These are phyloP conservation scores for Bubo blakistoni DNA, from an alignment of 2,113 vertebrate species.

Conservation along the genomic window DNA sequence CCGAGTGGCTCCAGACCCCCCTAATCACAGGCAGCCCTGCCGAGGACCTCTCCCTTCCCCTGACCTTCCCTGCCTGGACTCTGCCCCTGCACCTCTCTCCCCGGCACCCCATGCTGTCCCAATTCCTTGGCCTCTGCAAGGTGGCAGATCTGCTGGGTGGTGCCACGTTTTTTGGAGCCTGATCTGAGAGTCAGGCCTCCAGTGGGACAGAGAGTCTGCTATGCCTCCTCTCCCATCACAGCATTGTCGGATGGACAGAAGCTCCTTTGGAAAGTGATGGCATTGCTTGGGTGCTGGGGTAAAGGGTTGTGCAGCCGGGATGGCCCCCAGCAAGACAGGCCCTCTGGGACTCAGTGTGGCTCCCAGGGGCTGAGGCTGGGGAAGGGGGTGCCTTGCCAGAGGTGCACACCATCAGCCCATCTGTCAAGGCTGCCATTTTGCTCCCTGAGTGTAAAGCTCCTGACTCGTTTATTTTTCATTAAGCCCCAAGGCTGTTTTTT, in stretches of 20 bases:
- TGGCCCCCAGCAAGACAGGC: neutral
- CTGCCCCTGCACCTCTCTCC: neutral
- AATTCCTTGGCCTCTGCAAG: neutral
- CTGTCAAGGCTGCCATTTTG: neutral
- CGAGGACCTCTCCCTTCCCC: neutral
- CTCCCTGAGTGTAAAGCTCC: neutral
- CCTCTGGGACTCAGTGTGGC: neutral
- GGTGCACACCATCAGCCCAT: neutral
- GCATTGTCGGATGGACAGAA: neutral
- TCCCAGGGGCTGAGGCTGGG: neutral
- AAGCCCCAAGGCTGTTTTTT: neutral
- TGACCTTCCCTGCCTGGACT: neutral
- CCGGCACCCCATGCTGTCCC: neutral
- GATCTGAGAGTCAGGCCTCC: neutral
- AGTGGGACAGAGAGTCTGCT: neutral
- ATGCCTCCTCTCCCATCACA: fast-evolving
- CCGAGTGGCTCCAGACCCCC: neutral
- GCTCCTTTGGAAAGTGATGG: neutral
- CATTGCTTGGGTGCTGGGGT: neutral
- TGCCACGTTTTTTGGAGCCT: neutral
- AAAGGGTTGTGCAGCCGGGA: neutral
- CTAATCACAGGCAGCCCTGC: neutral
- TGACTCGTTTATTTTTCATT: slow-evolving; percentile 42
- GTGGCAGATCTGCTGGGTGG: neutral
- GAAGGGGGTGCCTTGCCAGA: neutral